Evolutionary conservation across 2,113 vertebrate species (phyloP), one percentile per base, ranked within the genome.

Genomic region (Cryptomyrus ogoouensis): DNA sequence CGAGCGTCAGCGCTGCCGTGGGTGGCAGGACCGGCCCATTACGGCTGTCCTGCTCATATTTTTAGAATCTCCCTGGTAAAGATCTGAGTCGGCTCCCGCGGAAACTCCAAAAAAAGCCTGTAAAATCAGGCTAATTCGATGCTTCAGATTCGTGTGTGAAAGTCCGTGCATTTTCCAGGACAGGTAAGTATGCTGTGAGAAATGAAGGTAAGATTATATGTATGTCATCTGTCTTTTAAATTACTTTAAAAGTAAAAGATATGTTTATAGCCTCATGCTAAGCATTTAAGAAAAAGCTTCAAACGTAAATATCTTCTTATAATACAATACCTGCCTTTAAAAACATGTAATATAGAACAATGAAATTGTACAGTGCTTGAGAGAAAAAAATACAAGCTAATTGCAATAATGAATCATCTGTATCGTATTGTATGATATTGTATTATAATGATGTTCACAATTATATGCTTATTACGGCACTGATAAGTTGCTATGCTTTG

Each of bases 121-220:
- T 5, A 47, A 27, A 88, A 44, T 39, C 27, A 50, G 66, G n/a
- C 31, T 35, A 19, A 50, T 80, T n/a, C 12, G 70, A 52, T 42
- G 47, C n/a, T 39, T 47, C 62, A 70, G 21, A 70, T 39, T 46
- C 10, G 3, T 47, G 21, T n/a, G 8, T 2, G 53, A 1, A 62
- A 44, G 27, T 42, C 52, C 8, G 19, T 15, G 35, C 56, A 24
- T 62, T 19, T 58, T 24, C 17, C 39, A 58, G 52, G 42, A 88
- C 88, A 74, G 88, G 88, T 88, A 31, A 88, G 88, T 88, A 56
- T 7, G 27, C 15, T 58, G 42, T 15, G 50, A 31, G 31, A 87
- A 15, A 17, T 49, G 39, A 44, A 53, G 89, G 52, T 89, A 42
- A 77, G 70, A 42, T 2, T 53, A 19, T 52, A 39, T 89, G 50